These are phyloP conservation scores for Batillaria attramentaria DNA, from an alignment of 1,140 invertebrate species.

Conservation along the genomic window DNA sequence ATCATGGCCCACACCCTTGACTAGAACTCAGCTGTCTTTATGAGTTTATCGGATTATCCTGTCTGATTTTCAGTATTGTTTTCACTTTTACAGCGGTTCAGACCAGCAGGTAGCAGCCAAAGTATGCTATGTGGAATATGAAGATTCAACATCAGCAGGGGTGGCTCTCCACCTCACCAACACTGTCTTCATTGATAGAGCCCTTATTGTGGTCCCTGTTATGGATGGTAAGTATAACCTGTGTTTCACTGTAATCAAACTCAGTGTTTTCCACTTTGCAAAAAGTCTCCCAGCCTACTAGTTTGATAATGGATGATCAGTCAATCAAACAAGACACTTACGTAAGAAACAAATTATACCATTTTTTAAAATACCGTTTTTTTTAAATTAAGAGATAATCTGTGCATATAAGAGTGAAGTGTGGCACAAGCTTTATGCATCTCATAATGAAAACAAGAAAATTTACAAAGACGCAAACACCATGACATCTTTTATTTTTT, in stretches of 20 bases:
- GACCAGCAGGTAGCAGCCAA: slow-evolving; percentile 57
- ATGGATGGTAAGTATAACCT: slow-evolving; percentile 77
- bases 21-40: not conserved
- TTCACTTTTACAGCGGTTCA: slow-evolving; percentile 43
- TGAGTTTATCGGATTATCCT: not conserved
- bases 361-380: not conserved
- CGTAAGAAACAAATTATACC: not conserved
- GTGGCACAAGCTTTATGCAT: no score
- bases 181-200: slow-evolving; percentile 98
- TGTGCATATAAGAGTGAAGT: no score
- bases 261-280: no score
- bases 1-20: not conserved
- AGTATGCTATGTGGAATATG: slow-evolving; percentile 97
- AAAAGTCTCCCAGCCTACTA: no score
- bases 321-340: no score
- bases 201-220: slow-evolving; percentile 94
- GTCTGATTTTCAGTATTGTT: not conserved
- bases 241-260: no score
- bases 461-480: not conserved
- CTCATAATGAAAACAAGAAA: no score
- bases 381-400: not conserved
- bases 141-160: slow-evolving; percentile 86
- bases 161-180: slow-evolving; percentile 98
- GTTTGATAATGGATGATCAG: no score
- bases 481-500: not conserved